A percentile compares a stretch with the other conserved stretches of the same genome.
phyloP scores from a whole-genome alignment of 2,113 vertebrate genomes.

The Rhinichthys klamathensis region DNA sequence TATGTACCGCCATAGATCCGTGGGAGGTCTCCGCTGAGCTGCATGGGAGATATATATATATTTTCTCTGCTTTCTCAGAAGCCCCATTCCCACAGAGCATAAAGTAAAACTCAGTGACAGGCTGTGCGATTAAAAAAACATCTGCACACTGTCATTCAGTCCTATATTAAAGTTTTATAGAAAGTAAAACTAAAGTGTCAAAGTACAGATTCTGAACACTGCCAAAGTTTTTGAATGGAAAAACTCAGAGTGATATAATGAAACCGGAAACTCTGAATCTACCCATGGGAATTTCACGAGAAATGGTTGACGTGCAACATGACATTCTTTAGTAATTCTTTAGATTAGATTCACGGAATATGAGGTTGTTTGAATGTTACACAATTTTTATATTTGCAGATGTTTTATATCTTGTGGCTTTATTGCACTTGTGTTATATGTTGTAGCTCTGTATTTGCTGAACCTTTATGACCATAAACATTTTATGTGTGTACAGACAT shows the following conservation, averaged over 20 bases:
- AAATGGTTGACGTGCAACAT: neutral
- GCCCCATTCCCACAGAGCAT: slow-evolving; percentile 5
- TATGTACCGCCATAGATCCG: slow-evolving; percentile 9
- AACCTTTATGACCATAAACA: slow-evolving; percentile 3
- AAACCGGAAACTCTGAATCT: neutral
- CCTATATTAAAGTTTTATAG: slow-evolving; percentile 32
- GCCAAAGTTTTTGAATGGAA: slow-evolving; percentile 13
- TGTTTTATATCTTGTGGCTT: neutral
- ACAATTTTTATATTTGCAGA: neutral
- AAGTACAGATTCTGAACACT: slow-evolving; percentile 39
- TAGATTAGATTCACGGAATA: neutral
- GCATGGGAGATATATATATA: slow-evolving; percentile 31
- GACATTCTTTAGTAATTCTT: neutral
- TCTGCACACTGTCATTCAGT: slow-evolving; percentile 41
- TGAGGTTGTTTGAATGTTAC: neutral
- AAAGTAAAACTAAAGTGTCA: slow-evolving; percentile 35
- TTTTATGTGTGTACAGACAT: slow-evolving; percentile 4
- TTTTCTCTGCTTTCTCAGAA: slow-evolving; percentile 16
- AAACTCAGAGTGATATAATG: neutral
- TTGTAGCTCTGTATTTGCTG: neutral
- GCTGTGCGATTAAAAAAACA: slow-evolving; percentile 48
- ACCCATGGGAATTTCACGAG: neutral
- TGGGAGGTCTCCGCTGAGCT: slow-evolving; percentile 27
- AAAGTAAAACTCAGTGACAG: slow-evolving; percentile 38
- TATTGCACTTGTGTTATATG: neutral